Base-by-base conservation (phyloP, 2,113 vertebrate species). In the Microtus richardsoni region DNA sequence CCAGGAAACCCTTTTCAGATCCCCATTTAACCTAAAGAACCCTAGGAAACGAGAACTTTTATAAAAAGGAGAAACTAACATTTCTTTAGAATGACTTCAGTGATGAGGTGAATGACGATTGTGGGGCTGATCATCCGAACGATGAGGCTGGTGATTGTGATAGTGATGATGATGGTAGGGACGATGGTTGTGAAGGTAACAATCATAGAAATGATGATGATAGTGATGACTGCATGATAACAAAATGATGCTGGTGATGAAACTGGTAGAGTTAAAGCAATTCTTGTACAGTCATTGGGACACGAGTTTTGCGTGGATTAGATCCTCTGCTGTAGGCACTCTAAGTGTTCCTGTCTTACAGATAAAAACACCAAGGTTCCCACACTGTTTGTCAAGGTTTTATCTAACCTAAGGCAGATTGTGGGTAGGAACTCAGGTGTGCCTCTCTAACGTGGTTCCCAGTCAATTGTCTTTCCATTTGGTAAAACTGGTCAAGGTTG, bases 11-110 rank as follows among this genome's bases (percentile, higher is more conserved):
- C 62, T 71, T 88, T 80, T 86, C 96, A 96, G 10, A 47, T 85
- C 85, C 89, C 7, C 79, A 93, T 95, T 83, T 77, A 94, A 3
- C 64, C 11, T 86, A 75, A 4, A 8, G 62, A 89, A 92, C 62
- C 52, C 36, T 8, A 96, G 96, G 77, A 88, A 33, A 74, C 1
- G 3, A 95, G 96, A 75, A 91, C 91, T n/a, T 91, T 91, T 39
- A 80, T 5, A 91, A 94, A 89, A 87, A 5, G 2, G 11, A 4
- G 47, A 62, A 71, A 49, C 7, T n/a, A 52, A 54, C 16, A 66
- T 70, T n/a, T 89, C 41, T 33, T 79, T 52, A 83, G 49, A 93
- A 75, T 49, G n/a, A 24, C 8, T 58, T 88, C 58, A 70, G 47
- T n/a, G n/a, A 95, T 70, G 87, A 44, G 7, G 30, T 52, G 7